Evolutionary conservation across 2,797 vertebrate species (phyloP).

Genomic region (Phylloscopus collybita): DNA sequence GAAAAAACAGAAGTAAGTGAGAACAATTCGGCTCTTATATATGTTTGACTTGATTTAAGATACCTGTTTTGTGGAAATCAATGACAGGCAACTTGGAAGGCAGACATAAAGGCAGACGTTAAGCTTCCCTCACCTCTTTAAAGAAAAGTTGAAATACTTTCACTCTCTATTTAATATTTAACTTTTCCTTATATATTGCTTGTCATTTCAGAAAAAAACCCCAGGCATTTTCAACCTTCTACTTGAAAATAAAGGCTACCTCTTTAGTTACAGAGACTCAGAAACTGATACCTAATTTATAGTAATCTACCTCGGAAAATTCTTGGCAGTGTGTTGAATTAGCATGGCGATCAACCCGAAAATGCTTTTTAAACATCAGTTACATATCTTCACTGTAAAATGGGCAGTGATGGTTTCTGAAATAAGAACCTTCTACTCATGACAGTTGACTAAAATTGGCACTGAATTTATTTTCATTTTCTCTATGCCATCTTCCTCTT

Average conservation of each 20-base stretch:
- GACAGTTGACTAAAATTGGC: not conserved
- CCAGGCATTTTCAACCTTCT: not conserved
- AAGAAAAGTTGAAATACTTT: constrained; percentile 17
- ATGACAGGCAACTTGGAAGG: not conserved
- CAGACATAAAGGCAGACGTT: not conserved
- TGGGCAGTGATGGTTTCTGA: not conserved
- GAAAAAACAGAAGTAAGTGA: constrained; percentile 73
- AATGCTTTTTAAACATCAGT: constrained; percentile 9
- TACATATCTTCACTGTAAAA: not conserved
- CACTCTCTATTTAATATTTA: not conserved
- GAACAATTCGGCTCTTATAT: not conserved
- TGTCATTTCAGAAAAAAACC: not conserved
- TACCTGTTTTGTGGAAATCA: not conserved
- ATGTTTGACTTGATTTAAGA: not conserved
- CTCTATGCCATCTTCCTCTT: not conserved
- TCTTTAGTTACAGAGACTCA: not conserved
- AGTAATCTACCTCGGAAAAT: not conserved
- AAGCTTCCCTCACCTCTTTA: not conserved
- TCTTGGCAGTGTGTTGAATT: not conserved
- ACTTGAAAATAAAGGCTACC: not conserved
- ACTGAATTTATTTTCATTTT: constrained; percentile 42
- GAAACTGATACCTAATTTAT: not conserved
- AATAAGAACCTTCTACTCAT: not conserved
- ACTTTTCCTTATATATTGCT: not conserved
- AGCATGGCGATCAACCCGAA: not conserved